phyloP scores from a whole-genome alignment of 2,113 vertebrate genomes.

The Phrynosoma blainvillii region DNA sequence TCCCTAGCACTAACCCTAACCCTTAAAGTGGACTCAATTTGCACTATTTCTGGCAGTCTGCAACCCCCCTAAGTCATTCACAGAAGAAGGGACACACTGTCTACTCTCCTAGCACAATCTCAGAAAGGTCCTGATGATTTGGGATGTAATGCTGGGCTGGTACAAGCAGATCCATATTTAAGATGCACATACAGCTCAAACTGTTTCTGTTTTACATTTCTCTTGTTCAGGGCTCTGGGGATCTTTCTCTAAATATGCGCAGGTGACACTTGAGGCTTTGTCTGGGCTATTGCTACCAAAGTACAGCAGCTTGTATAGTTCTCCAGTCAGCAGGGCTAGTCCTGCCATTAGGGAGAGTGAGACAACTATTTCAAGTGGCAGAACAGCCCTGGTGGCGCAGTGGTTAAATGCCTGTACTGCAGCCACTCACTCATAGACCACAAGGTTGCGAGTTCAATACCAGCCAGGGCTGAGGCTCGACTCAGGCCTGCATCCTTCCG shows the following conservation, averaged over 20 bases:
- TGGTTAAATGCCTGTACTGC: no score
- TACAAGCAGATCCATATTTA: neutral
- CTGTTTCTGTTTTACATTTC: neutral
- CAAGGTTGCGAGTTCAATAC: no score
- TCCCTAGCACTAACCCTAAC: no score
- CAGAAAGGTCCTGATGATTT: neutral
- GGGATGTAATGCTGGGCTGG: neutral
- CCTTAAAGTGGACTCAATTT: no score
- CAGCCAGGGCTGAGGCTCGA: no score
- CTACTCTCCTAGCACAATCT: no score
- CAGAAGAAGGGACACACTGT: no score
- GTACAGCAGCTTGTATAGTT: neutral
- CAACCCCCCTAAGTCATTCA: no score
- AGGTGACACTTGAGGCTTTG: neutral
- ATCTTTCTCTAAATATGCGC: neutral
- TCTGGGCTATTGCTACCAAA: neutral
- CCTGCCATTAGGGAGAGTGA: neutral
- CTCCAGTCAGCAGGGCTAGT: neutral
- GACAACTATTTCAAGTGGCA: neutral
- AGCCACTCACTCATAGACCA: no score
- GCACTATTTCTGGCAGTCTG: no score
- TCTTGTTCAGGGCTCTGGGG: neutral
- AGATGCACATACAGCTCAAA: neutral
- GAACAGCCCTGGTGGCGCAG: no score
- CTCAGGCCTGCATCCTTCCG: no score